These are phyloP conservation scores for Oreohelix idahoensis DNA, from an alignment of 1,140 invertebrate species.

Conservation along the genomic window DNA sequence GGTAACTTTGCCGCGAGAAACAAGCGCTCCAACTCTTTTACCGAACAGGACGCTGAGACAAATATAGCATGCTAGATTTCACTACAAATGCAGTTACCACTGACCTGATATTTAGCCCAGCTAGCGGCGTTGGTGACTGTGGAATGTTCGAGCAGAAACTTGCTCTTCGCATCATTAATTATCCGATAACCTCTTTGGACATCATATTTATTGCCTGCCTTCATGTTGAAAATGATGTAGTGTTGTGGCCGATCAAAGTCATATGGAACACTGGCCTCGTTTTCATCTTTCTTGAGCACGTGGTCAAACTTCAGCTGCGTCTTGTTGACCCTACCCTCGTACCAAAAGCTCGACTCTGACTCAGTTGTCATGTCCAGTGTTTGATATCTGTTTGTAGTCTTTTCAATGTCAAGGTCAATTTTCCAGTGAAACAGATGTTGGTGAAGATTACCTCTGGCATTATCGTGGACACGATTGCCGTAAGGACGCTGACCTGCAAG, in stretches of 20 bases:
- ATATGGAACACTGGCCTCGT: constrained; percentile 46
- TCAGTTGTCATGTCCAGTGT: constrained; percentile 57
- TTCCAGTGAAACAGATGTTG: constrained; percentile 68
- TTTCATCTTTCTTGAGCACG: constrained; percentile 50
- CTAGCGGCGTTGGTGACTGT: constrained; percentile 51
- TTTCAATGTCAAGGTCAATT: constrained; percentile 63
- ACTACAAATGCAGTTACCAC: background rate
- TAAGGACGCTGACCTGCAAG: constrained; percentile 46
- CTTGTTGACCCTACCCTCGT: constrained; percentile 44
- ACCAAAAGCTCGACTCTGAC: constrained; percentile 50
- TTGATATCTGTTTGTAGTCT: constrained; percentile 60
- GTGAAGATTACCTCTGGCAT: constrained; percentile 60
- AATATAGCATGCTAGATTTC: no score
- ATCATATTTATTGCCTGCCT: constrained; percentile 52
- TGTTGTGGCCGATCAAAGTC: constrained; percentile 51
- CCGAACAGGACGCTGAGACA: no score
- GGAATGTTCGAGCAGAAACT: constrained; percentile 59
- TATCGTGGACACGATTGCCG: constrained; percentile 52
- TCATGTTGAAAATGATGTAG: constrained; percentile 55
- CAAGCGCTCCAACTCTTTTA: no score
- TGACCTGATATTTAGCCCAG: constrained; percentile 62
- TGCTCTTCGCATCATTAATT: constrained; percentile 50
- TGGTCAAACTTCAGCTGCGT: constrained; percentile 55
- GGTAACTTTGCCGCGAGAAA: no score
- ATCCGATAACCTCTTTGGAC: constrained; percentile 61